phyloP scores from a whole-genome alignment of 2,888 invertebrate genomes.

The Diogma glabrata region DNA sequence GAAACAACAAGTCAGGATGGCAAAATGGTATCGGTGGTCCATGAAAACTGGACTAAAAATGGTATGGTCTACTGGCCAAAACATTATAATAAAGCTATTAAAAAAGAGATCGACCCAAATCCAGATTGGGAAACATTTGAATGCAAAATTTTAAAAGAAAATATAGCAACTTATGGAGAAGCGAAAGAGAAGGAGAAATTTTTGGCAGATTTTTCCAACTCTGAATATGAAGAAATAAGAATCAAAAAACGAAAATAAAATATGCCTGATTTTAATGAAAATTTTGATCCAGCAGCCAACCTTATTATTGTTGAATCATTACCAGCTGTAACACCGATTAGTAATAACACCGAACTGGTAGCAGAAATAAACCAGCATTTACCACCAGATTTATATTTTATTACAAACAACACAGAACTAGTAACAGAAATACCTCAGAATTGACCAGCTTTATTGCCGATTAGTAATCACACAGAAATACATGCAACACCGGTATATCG shows the following conservation, averaged over 20 bases:
- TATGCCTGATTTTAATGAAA: background rate
- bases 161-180: background rate
- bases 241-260: background rate
- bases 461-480: too few relatives aligned
- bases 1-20: constrained; percentile 5
- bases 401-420: too few relatives aligned
- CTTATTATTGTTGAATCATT: background rate
- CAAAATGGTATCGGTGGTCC: constrained; percentile 3
- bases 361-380: too few relatives aligned
- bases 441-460: too few relatives aligned
- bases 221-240: background rate
- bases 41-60: constrained; percentile 1
- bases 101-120: background rate
- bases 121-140: background rate
- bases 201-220: background rate
- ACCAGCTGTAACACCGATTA: constrained; percentile 1
- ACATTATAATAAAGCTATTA: background rate
- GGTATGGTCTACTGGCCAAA: background rate
- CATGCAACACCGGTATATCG: background rate
- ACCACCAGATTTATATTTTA: too few relatives aligned
- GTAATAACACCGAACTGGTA: background rate
- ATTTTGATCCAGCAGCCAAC: background rate
- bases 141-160: background rate
- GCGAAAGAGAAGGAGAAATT: background rate
- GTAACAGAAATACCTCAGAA: too few relatives aligned